A percentile compares a stretch with the other conserved stretches of the same genome.
These are phyloP conservation scores for Eulithis testata DNA, from an alignment of 2,888 invertebrate species.

Conservation along the genomic window DNA sequence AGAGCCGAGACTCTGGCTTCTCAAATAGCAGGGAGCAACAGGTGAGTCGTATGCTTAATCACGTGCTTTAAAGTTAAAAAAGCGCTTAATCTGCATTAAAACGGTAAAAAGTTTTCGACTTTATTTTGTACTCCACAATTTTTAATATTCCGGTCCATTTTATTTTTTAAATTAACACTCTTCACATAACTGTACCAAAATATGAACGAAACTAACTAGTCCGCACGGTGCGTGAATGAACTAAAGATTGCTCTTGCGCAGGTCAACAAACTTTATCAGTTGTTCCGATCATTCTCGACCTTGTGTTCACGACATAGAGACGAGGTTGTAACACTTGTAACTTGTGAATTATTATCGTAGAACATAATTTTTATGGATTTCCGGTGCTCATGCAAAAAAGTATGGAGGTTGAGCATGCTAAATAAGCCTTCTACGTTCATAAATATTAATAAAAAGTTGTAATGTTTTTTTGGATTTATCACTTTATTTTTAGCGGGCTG, in stretches of 20 bases:
- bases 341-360: constrained; percentile 6
- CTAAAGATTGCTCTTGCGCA: constrained; percentile 54
- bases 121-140: too few relatives aligned
- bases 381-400: constrained; percentile 29
- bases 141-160: too few relatives aligned
- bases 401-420: constrained; percentile 16
- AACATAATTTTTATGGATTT: constrained; percentile 29
- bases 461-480: too few relatives aligned
- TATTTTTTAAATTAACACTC: not conserved
- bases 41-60: too few relatives aligned
- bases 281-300: constrained; percentile 15
- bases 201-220: constrained; percentile 35
- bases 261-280: constrained; percentile 47
- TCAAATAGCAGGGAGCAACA: too few relatives aligned
- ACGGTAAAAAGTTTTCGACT: too few relatives aligned
- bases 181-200: constrained; percentile 39
- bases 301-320: constrained; percentile 18
- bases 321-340: not conserved
- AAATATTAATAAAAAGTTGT: too few relatives aligned
- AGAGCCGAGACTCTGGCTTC: too few relatives aligned
- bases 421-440: not conserved
- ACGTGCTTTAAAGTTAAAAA: too few relatives aligned
- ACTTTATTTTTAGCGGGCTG: too few relatives aligned
- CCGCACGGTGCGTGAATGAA: constrained; percentile 50
- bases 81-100: too few relatives aligned